phyloP scores from a whole-genome alignment of 1,140 invertebrate genomes.

The Aphelinus certus region DNA sequence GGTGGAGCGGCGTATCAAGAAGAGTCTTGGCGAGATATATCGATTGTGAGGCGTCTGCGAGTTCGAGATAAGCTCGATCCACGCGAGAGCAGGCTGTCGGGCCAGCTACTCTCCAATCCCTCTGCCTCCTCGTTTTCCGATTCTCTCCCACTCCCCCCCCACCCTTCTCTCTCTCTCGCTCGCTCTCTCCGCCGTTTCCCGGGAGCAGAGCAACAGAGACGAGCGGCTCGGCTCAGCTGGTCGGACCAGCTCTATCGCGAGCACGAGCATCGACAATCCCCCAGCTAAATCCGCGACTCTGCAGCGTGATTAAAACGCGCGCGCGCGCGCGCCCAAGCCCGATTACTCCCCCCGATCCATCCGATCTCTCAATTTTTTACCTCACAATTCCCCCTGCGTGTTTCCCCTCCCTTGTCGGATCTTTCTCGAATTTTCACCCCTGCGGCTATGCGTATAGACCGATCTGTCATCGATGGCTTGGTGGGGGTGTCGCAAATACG shows the following conservation, averaged over 20 bases:
- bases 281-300: background rate
- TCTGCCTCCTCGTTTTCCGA: slow-evolving; percentile 33
- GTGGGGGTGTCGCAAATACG: too few relatives aligned
- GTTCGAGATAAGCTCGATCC: slow-evolving; percentile 61
- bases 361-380: too few relatives aligned
- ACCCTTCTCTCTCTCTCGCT: background rate
- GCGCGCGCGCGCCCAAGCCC: too few relatives aligned
- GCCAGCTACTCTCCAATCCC: slow-evolving; percentile 24
- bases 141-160: slow-evolving; percentile 26
- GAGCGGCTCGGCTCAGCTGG: too few relatives aligned
- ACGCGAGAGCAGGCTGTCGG: slow-evolving; percentile 32
- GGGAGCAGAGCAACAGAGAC: too few relatives aligned
- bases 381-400: too few relatives aligned
- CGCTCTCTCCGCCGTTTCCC: background rate
- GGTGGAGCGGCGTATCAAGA: slow-evolving; percentile 48
- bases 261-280: background rate
- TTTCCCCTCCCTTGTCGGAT: background rate
- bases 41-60: slow-evolving; percentile 64
- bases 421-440: background rate
- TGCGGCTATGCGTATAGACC: too few relatives aligned
- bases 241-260: slow-evolving; percentile 8
- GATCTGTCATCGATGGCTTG: too few relatives aligned
- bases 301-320: slow-evolving; percentile 29
- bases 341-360: too few relatives aligned
- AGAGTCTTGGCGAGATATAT: slow-evolving; percentile 58